Conservation (phyloP, 2,888 invertebrate species). For the Cheilosia vulpina region DNA sequence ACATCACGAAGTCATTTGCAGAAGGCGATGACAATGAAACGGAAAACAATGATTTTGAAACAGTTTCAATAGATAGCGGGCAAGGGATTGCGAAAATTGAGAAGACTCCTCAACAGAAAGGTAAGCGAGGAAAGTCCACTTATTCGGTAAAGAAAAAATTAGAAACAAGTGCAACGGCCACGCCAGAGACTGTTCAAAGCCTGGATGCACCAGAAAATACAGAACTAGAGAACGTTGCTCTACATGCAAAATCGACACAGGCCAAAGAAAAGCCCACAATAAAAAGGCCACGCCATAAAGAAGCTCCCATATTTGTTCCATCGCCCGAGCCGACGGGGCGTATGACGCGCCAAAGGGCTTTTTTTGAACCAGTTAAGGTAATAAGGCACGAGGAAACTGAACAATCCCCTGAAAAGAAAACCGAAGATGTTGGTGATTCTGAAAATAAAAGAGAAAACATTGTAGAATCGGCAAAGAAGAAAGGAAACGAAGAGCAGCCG, state of each 20-base stretch:
- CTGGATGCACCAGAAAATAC: constrained; percentile 17
- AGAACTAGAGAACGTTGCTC: constrained; percentile 18
- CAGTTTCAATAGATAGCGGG: constrained; percentile 61
- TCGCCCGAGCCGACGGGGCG: constrained; percentile 82
- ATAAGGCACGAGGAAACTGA: constrained; percentile 75
- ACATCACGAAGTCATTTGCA: constrained; percentile 22
- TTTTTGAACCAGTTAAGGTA: constrained; percentile 83
- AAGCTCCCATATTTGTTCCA: constrained; percentile 82
- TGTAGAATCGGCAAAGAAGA: constrained; percentile 68
- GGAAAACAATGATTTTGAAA: constrained; percentile 77
- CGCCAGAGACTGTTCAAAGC: constrained; percentile 53
- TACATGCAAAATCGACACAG: constrained; percentile 61
- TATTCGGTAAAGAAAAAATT: constrained; percentile 51
- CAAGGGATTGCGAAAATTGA: constrained; percentile 72
- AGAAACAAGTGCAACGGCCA: constrained; percentile 14
- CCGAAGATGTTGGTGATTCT: neutral
- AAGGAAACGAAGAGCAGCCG: constrained; percentile 68
- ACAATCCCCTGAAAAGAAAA: constrained; percentile 45
- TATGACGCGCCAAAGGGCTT: constrained; percentile 82
- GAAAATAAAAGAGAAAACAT: constrained; percentile 71
- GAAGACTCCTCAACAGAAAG: constrained; percentile 55
- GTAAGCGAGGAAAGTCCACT: constrained; percentile 40
- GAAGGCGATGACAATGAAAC: constrained; percentile 65
- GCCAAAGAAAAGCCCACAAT: constrained; percentile 78
- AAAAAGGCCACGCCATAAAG: constrained; percentile 81